Evolutionary conservation across 2,113 vertebrate species (phyloP), one percentile per base, ranked within the genome.

Genomic region (Etheostoma spectabile): DNA sequence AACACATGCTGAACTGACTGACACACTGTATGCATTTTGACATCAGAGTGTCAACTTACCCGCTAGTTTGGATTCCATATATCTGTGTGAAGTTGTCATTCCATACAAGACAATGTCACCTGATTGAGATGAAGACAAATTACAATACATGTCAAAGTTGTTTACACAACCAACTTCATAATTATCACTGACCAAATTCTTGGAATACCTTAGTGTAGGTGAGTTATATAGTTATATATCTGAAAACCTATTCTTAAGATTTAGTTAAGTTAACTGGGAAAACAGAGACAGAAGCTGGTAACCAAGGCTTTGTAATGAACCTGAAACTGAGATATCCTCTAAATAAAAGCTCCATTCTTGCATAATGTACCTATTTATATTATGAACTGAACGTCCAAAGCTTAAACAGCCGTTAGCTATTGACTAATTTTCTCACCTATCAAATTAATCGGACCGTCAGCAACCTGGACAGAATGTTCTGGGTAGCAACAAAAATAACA

Each of bases 71-170:
- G 92, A 85, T 64, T 91, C 88, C 75, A 90, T 89, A 66, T 87
- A 93, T 89, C 89, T 90, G 70, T 93, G 93, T 38, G 95, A 94
- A 74, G 93, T 93, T 84, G 88, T 94, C 93, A 95, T 95, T 88
- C 83, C 92, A 92, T 82, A 77, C 52, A 65, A 66, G 33, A 74
- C 55, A 35, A 51, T 14, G 45, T 79, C 56, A 77, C 89, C 92
- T 92, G 85, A 46, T 42, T 61, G 15, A 74, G 49, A 85, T 15
- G 19, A 51, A 3, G 14, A 27, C n/a, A 62, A 8, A 24, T 19
- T 30, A 33, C 6, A 21, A 63, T 1, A 65, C 10, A 22, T 2
- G 46, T 14, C 1, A 19, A 2, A 7, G 8, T 42, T 60, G 8
- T 80, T 46, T 22, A 5, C 1, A 24, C 18, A 7, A 22, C 3